These are phyloP conservation scores for Arvicanthis niloticus DNA, from an alignment of 2,113 vertebrate species.

Conservation along the genomic window DNA sequence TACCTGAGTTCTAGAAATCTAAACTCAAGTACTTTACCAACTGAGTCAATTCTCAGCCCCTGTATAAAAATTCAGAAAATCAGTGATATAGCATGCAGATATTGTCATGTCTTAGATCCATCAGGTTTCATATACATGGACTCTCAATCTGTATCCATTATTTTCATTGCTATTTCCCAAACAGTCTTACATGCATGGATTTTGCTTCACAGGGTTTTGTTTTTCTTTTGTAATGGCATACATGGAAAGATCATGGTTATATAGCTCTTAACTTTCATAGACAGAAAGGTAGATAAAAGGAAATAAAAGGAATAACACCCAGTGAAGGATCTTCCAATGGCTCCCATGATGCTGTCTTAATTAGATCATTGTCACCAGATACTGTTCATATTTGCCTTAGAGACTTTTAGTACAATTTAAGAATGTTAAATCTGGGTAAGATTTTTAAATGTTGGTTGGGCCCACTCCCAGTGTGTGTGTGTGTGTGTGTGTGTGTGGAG, in stretches of 20 bases:
- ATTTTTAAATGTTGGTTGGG: neutral
- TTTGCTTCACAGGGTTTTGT: neutral
- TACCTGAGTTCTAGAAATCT: neutral
- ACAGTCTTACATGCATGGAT: neutral
- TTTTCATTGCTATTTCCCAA: neutral
- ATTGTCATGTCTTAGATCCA: neutral
- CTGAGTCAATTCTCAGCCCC: rapidly evolving
- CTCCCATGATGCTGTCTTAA: neutral
- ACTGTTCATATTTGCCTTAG: neutral
- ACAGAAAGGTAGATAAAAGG: neutral
- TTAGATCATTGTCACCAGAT: neutral
- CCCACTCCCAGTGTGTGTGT: neutral
- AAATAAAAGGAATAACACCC: neutral
- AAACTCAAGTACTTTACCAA: neutral
- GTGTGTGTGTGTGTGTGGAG: neutral
- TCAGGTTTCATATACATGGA: neutral
- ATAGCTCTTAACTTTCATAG: neutral
- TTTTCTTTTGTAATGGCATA: slow-evolving; percentile 19
- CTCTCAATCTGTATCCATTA: neutral
- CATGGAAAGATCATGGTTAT: neutral
- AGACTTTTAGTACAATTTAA: neutral
- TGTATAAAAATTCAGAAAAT: neutral
- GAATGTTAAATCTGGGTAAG: slow-evolving; percentile 1
- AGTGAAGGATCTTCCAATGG: neutral
- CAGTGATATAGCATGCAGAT: neutral